A percentile compares a stretch with the other conserved stretches of the same genome.
Conservation (phyloP, 2,797 vertebrate genomes). For the Eospalax fontanierii region DNA sequence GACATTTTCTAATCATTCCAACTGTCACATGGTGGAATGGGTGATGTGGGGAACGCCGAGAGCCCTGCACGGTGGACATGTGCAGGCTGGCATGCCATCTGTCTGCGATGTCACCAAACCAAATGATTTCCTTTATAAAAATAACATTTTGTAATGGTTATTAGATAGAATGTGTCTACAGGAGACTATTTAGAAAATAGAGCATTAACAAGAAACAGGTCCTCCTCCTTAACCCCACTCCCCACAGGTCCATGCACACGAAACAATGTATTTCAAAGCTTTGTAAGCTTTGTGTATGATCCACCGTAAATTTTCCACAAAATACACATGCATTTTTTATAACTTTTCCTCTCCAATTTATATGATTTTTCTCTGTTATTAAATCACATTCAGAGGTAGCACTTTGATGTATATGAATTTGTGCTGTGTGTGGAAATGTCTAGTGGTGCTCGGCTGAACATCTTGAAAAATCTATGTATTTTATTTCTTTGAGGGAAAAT, state of each 20-base stretch:
- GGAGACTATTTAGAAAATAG: constrained; percentile 12
- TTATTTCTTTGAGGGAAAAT: neutral
- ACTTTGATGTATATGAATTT: neutral
- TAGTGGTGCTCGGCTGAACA: neutral
- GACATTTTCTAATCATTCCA: constrained; percentile 52
- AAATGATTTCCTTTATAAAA: constrained; percentile 60
- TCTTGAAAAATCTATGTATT: neutral
- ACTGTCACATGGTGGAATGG: constrained; percentile 5
- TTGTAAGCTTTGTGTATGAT: neutral
- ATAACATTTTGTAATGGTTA: constrained; percentile 27
- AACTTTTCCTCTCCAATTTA: neutral
- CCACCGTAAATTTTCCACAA: neutral
- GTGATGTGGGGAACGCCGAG: neutral
- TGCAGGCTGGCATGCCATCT: constrained; percentile 52
- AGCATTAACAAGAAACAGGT: constrained; percentile 15
- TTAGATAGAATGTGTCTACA: neutral
- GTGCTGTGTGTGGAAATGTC: neutral
- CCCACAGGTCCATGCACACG: neutral
- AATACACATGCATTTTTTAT: neutral
- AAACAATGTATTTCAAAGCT: neutral
- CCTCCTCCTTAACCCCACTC: neutral
- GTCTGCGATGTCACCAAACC: constrained; percentile 20
- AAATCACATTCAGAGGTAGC: constrained; percentile 15
- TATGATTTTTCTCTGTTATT: neutral
- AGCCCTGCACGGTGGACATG: neutral